Conservation (phyloP, 2,113 vertebrate genomes). For the Sula dactylatra region DNA sequence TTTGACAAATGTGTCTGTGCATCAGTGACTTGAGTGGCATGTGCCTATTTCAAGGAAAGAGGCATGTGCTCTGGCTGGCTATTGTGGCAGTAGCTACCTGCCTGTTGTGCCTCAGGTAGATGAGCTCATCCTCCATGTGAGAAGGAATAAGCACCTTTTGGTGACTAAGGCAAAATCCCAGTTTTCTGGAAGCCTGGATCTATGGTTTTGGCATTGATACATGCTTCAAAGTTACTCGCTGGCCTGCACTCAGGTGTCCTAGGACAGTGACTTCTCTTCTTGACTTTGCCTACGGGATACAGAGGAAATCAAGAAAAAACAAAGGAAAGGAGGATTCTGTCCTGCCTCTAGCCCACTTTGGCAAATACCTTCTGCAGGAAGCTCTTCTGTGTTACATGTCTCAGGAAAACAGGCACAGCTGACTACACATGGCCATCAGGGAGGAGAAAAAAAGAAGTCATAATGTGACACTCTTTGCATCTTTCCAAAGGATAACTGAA, state of each 20-base stretch:
- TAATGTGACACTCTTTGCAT: neutral
- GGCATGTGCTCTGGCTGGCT: neutral
- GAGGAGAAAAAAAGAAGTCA: neutral
- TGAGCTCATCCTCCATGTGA: neutral
- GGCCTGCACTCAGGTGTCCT: neutral
- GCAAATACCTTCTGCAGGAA: neutral
- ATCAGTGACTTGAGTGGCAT: neutral
- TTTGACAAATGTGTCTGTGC: neutral
- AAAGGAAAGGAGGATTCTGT: neutral
- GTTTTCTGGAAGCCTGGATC: neutral
- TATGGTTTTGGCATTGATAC: neutral
- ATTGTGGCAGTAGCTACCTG: neutral
- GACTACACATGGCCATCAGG: neutral
- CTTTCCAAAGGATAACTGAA: neutral
- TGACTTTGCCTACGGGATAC: neutral
- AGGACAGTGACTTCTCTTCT: neutral
- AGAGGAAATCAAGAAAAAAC: neutral
- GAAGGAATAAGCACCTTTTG: neutral
- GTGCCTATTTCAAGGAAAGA: neutral
- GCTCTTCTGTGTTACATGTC: fast-evolving
- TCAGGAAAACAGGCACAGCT: neutral
- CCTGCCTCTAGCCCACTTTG: neutral
- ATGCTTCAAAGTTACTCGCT: neutral
- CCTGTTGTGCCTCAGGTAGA: neutral
- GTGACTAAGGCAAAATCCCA: neutral